phyloP scores from a whole-genome alignment of 1,140 invertebrate species.

The Neodiprion lecontei region DNA sequence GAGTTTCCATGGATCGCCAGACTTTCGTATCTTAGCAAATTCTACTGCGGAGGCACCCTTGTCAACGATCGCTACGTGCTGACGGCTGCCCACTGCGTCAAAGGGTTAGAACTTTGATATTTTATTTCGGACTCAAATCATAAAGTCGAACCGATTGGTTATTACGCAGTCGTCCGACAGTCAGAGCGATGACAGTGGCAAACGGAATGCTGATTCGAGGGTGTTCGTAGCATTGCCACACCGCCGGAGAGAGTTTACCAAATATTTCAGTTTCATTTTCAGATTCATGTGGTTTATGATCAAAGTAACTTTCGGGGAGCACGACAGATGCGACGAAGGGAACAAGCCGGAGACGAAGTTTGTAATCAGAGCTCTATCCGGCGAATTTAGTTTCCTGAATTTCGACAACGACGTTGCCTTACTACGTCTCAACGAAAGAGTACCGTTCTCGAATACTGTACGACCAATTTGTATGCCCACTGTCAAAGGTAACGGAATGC shows the following conservation, averaged over 20 bases:
- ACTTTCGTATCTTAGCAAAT: conserved; percentile 80
- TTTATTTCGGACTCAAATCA: conserved; percentile 7
- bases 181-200: too few species aligned
- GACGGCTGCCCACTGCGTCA: conserved; percentile 84
- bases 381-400: conserved; percentile 81
- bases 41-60: conserved; percentile 85
- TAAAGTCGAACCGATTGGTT: too few species aligned
- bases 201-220: too few species aligned
- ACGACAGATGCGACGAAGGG: conserved; percentile 80
- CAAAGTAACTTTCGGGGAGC: conserved; percentile 83
- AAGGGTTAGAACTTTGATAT: conserved; percentile 68
- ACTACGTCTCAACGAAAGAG: conserved; percentile 76
- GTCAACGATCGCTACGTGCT: conserved; percentile 84
- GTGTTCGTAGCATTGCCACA: background rate
- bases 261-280: conserved; percentile 55
- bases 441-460: conserved; percentile 76
- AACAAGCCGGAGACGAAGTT: conserved; percentile 75
- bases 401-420: conserved; percentile 88
- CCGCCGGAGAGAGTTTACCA: background rate
- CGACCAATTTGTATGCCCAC: conserved; percentile 80
- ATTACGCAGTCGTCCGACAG: too few species aligned
- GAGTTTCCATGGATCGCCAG: conserved; percentile 86
- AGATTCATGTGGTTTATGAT: conserved; percentile 92
- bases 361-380: conserved; percentile 74
- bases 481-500: conserved; percentile 62